Conservation (phyloP, 2,888 invertebrate species). For the Watsonalla cultraria region DNA sequence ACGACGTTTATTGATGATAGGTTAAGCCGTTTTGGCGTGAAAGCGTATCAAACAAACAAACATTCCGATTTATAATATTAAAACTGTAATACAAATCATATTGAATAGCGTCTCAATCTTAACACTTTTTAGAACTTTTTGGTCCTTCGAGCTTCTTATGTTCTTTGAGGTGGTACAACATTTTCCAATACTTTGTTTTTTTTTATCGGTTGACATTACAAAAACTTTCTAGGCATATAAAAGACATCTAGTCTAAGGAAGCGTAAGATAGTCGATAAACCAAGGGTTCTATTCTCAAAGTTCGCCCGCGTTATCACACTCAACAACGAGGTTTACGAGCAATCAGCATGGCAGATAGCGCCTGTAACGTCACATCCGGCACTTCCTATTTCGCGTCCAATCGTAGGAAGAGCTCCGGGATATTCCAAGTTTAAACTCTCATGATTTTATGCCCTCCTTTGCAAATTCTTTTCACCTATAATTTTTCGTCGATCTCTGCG, state of each 20-base stretch:
- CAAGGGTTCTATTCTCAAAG: conserved; percentile 25
- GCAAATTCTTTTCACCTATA: background rate
- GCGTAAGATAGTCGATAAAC: conserved; percentile 10
- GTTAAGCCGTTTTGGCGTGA: too few relatives aligned
- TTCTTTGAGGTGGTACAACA: too few relatives aligned
- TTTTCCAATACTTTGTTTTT: background rate
- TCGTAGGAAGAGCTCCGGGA: conserved; percentile 23
- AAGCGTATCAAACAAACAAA: too few relatives aligned
- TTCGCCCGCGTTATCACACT: conserved; percentile 31
- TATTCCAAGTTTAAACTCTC: conserved; percentile 1
- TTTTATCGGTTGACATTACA: background rate
- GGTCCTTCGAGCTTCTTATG: too few relatives aligned
- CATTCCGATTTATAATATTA: too few relatives aligned
- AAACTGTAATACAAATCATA: too few relatives aligned
- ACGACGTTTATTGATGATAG: too few relatives aligned
- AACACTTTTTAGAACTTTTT: too few relatives aligned
- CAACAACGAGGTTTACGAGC: conserved; percentile 48
- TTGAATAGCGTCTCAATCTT: too few relatives aligned
- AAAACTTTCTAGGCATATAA: background rate
- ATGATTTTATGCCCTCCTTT: conserved; percentile 2
- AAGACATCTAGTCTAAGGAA: background rate
- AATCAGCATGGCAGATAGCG: conserved; percentile 49
- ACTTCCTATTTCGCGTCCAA: conserved; percentile 37
- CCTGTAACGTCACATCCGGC: conserved; percentile 49
- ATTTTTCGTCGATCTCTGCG: background rate